A percentile compares a stretch with the other conserved stretches of the same genome.
Evolutionary conservation across 2,797 vertebrate genomes (phyloP).

Genomic region (Streptopelia turtur): DNA sequence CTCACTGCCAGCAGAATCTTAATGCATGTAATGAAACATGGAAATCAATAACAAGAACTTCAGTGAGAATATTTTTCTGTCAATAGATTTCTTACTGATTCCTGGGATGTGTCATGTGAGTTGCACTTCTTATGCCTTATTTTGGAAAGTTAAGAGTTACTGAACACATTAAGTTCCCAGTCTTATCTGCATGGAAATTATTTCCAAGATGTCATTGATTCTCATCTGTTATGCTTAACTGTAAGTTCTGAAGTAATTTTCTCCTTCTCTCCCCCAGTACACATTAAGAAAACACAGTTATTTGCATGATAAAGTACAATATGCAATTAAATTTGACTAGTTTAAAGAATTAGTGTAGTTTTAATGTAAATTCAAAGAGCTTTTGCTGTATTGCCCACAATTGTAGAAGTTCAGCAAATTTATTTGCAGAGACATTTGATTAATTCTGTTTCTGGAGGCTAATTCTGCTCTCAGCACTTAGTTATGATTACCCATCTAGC

Average conservation of each 20-base stretch:
- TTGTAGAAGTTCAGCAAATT: background rate
- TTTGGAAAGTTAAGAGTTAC: slow-evolving; percentile 14
- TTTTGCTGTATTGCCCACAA: background rate
- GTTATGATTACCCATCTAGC: background rate
- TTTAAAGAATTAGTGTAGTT: slow-evolving; percentile 48
- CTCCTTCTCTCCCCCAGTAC: background rate
- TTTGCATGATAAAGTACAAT: slow-evolving; percentile 51
- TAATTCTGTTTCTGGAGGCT: background rate
- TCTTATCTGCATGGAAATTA: slow-evolving; percentile 10
- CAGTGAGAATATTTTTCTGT: background rate
- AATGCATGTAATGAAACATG: slow-evolving; percentile 14
- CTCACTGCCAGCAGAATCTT: background rate
- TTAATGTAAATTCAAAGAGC: slow-evolving; percentile 42
- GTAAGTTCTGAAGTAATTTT: slow-evolving; percentile 41
- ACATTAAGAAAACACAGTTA: slow-evolving; percentile 39
- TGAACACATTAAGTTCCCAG: background rate
- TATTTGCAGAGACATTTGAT: slow-evolving; percentile 7
- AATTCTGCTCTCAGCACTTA: background rate
- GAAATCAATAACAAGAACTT: slow-evolving; percentile 4
- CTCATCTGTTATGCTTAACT: slow-evolving; percentile 41
- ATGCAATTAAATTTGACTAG: slow-evolving; percentile 47
- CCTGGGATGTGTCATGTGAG: background rate
- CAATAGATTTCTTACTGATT: background rate
- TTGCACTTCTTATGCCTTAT: background rate
- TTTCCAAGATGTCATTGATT: slow-evolving; percentile 34